These are phyloP conservation scores for Halcyon badia DNA, from an alignment of 2,797 vertebrate genomes.

Conservation along the genomic window DNA sequence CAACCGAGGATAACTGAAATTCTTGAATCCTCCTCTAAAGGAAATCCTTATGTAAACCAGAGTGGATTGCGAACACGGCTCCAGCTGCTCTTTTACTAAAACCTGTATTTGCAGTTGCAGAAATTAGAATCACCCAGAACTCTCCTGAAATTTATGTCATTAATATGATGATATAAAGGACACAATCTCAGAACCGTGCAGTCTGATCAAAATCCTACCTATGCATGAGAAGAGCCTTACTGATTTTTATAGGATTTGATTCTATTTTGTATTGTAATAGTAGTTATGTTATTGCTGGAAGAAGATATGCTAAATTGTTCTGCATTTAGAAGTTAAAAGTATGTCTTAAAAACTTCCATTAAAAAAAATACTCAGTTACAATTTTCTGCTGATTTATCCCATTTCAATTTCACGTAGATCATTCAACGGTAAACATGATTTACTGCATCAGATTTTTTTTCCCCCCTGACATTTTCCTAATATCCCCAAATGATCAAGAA, in stretches of 20 bases:
- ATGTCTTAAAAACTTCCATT: not conserved
- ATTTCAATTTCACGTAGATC: not conserved
- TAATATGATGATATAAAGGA: not conserved
- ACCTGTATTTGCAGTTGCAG: not conserved
- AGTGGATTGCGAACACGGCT: not conserved
- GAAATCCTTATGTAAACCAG: not conserved
- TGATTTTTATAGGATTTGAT: not conserved
- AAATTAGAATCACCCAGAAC: not conserved
- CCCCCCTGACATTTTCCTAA: not conserved
- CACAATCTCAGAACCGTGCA: not conserved
- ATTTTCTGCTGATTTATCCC: not conserved
- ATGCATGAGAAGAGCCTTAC: not conserved
- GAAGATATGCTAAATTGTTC: not conserved
- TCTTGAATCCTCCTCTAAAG: not conserved
- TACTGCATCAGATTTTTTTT: not conserved
- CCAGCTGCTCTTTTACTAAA: constrained; percentile 15
- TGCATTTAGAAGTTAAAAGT: not conserved
- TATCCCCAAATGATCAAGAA: not conserved
- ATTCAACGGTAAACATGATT: not conserved
- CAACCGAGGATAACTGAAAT: not conserved
- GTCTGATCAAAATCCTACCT: not conserved
- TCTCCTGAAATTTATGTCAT: not conserved
- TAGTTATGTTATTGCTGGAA: not conserved
- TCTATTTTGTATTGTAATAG: not conserved
- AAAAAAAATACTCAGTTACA: not conserved